phyloP scores from a whole-genome alignment of 2,888 invertebrate species.

The Tridacna gigas region DNA sequence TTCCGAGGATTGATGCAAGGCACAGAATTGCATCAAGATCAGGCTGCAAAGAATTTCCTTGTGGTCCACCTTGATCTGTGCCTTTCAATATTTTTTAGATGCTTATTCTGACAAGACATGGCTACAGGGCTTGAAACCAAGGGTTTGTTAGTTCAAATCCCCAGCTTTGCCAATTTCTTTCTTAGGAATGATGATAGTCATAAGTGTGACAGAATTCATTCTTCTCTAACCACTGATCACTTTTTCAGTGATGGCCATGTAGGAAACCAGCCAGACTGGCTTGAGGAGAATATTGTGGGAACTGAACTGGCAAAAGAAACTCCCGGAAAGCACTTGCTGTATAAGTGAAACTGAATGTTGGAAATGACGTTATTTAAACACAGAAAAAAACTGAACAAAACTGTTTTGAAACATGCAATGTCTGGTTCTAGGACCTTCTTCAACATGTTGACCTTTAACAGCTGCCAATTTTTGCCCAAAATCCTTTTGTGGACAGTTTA shows the following conservation, averaged over 20 bases:
- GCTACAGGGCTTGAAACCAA: background rate
- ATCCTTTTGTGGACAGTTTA: too few species aligned
- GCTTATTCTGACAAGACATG: too few species aligned
- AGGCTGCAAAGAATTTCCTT: too few species aligned
- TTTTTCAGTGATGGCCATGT: background rate
- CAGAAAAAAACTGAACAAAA: too few species aligned
- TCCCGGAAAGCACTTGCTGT: background rate
- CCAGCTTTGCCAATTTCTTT: background rate
- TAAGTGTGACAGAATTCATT: background rate
- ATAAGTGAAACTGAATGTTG: background rate
- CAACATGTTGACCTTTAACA: too few species aligned
- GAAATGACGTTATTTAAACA: background rate
- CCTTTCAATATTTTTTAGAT: too few species aligned
- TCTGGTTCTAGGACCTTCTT: too few species aligned
- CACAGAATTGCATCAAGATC: too few species aligned
- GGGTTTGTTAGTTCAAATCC: background rate
- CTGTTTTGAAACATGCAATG: too few species aligned
- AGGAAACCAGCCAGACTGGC: background rate
- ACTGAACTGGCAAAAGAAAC: background rate
- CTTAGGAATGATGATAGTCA: background rate
- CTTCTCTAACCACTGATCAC: background rate
- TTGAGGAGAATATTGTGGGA: background rate
- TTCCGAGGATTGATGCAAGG: too few species aligned
- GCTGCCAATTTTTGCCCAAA: too few species aligned
- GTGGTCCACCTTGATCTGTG: too few species aligned